Conservation (phyloP, 1,140 invertebrate species). For the Diploscapter pachys region DNA sequence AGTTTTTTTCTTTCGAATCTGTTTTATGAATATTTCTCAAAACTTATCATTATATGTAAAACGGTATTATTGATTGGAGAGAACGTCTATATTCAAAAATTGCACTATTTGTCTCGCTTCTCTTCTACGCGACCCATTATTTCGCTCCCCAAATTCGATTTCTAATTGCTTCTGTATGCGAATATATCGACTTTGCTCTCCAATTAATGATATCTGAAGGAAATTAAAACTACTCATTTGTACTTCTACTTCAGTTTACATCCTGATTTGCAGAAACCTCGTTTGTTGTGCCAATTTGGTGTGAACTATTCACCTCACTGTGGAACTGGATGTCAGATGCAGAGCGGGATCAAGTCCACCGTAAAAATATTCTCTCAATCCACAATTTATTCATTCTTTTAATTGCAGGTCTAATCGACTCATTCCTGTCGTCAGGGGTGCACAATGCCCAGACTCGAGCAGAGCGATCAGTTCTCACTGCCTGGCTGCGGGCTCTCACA, state of each 20-base stretch:
- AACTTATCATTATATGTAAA: not conserved
- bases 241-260: not conserved
- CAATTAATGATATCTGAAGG: not conserved
- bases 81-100: not conserved
- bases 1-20: conserved; percentile 1
- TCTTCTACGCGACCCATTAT: not conserved
- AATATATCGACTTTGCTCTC: not conserved
- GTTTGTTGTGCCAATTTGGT: conserved; percentile 7
- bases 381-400: conserved; percentile 5
- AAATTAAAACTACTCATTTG: not conserved
- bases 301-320: conserved; percentile 9
- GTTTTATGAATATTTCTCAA: not conserved
- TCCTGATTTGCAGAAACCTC: conserved; percentile 6
- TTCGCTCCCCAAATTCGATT: not conserved
- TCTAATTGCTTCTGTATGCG: not conserved
- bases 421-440: conserved; percentile 19
- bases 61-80: not conserved
- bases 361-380: not conserved
- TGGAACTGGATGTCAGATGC: not conserved
- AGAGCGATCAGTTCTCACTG: conserved; percentile 5
- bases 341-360: not conserved
- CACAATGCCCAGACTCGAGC: conserved; percentile 13
- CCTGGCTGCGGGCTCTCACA: conserved; percentile 17
- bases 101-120: not conserved
- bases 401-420: conserved; percentile 2